These are phyloP conservation scores for Neopipo cinnamomea DNA, from an alignment of 2,113 vertebrate genomes.

Conservation along the genomic window DNA sequence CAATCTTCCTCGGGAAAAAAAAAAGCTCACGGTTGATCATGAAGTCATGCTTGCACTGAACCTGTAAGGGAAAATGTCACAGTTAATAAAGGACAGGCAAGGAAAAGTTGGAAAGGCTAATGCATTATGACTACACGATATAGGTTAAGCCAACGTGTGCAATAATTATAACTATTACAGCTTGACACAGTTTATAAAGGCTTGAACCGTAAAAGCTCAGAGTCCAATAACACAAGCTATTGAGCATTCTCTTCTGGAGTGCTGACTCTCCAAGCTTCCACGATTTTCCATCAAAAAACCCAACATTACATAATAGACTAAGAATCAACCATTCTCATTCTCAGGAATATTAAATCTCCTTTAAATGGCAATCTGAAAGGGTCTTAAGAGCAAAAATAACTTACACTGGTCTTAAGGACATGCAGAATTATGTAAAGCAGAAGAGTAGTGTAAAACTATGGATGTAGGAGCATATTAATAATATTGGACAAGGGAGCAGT, in stretches of 20 bases:
- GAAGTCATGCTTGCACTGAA: constrained; percentile 53
- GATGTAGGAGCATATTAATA: neutral
- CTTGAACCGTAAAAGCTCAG: neutral
- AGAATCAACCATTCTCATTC: neutral
- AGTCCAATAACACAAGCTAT: neutral
- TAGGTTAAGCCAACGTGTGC: constrained; percentile 24
- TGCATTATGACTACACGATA: constrained; percentile 1
- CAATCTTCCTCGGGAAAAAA: neutral
- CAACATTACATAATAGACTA: neutral
- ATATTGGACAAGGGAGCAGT: neutral
- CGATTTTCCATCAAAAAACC: neutral
- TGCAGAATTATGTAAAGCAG: neutral
- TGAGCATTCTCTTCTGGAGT: neutral
- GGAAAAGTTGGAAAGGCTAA: constrained; percentile 30
- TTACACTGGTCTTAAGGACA: neutral
- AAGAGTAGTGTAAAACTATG: neutral
- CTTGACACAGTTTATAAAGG: constrained; percentile 38
- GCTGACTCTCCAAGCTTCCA: neutral
- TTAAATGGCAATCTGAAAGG: neutral
- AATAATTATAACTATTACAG: constrained; percentile 48
- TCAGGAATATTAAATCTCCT: neutral
- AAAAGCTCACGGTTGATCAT: neutral
- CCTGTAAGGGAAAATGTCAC: constrained; percentile 62
- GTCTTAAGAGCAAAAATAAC: neutral
- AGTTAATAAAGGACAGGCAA: constrained; percentile 49